Base-by-base conservation (phyloP, 2,113 vertebrate genomes). In the Symphodus melops region DNA sequence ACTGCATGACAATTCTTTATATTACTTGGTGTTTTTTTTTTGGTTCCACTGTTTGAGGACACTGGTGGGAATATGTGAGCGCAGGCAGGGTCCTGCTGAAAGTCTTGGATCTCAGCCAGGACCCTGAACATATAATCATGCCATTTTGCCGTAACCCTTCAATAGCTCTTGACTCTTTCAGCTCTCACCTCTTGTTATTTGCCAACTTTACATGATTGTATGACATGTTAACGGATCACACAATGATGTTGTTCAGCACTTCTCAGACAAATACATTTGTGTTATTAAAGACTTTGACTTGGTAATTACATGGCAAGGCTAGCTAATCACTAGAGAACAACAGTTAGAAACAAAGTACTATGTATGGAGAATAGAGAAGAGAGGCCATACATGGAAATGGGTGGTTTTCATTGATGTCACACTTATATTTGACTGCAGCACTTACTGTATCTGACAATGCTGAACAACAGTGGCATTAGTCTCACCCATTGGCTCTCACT, bases 51-150 rank as follows among this genome's bases (percentile, higher is more conserved):
- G 17, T 41, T 19, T 51, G 33, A 5, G 60, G 20, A 37, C 56
- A 33, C 19, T 60, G 55, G 46, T 70, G 64, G 79, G 37, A 72
- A 44, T 53, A 49, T 72, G 66, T 9, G 75, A 62, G 58, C 75
- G 67, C 57, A 44, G 67, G 52, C 71, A 72, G 49, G 59, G 70
- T 17, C 23, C 61, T 59, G 42, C 25, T 60, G 46, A 8, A 74
- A 79, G 58, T 8, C 41, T 52, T 74, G 59, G 72, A 75, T 14
- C 36, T 83, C 70, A 68, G 63, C 68, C 16, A 5, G 59, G 74
- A 51, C 61, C 72, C 28, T 66, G 52, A 75, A 79, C 78, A 61
- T 84, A 80, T 83, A 75, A 81, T 81, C 65, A 25, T 61, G 68
- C 72, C 68, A 46, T 60, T 48, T 69, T 63, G 52, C 28, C 5